phyloP scores from a whole-genome alignment of 2,113 vertebrate genomes.

The Gopherus evgoodei region DNA sequence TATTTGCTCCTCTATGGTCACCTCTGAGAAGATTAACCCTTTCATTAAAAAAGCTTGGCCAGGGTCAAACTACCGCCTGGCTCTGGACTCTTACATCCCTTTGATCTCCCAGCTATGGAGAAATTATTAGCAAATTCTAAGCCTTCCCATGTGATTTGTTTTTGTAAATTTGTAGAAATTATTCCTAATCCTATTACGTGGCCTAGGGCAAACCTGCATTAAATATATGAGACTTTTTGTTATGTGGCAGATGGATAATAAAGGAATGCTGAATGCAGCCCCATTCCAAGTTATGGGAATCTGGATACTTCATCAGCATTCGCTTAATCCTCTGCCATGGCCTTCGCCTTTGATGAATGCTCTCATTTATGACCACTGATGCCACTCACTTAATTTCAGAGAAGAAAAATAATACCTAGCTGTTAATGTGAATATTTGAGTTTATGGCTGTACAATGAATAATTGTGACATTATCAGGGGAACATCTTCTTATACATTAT shows the following conservation, averaged over 20 bases:
- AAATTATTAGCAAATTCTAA: constrained; percentile 99
- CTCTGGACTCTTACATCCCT: constrained; percentile 87
- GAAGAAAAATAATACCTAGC: constrained; percentile 85
- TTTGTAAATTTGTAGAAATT: constrained; percentile 99
- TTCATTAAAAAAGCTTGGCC: constrained; percentile 97
- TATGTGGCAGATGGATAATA: constrained; percentile 89
- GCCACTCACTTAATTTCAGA: constrained; percentile 87
- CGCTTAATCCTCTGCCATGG: constrained; percentile 88
- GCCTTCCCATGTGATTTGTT: constrained; percentile 99
- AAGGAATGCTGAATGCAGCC: constrained; percentile 89
- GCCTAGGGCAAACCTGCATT: constrained; percentile 92
- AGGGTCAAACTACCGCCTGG: constrained; percentile 95
- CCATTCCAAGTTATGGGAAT: constrained; percentile 92
- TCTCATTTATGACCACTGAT: constrained; percentile 85
- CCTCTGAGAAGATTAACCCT: constrained; percentile 99
- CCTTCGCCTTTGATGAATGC: constrained; percentile 89
- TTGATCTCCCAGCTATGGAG: constrained; percentile 99
- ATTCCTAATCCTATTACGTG: constrained; percentile 99
- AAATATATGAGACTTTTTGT: constrained; percentile 96
- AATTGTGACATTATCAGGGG: constrained; percentile 91
- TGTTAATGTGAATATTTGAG: constrained; percentile 85
- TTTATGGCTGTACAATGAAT: constrained; percentile 86
- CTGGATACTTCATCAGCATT: constrained; percentile 89
- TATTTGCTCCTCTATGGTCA: constrained; percentile 97
- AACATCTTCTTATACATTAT: constrained; percentile 87